Base-by-base conservation (phyloP, 2,888 invertebrate species). In the Trachelus troglodyta region DNA sequence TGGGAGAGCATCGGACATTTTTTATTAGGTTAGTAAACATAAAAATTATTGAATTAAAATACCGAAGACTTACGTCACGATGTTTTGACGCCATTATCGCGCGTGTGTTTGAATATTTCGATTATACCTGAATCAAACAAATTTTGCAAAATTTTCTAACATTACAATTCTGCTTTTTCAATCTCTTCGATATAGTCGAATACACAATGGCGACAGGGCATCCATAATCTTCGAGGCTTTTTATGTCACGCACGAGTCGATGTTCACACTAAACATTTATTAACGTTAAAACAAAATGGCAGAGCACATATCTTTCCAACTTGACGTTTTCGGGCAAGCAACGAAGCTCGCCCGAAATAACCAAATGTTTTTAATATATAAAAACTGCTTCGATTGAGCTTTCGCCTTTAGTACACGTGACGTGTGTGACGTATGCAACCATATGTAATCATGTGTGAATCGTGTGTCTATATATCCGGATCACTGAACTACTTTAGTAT, bases 251-350 rank as follows among this genome's bases (percentile, higher is more conserved):
- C 89, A 89, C 87, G 83, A 85, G 83, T 87, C 85, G 83, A 89
- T 89, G 87, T 88, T 87, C 82, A 87, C 89, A 84, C 79, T 81
- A 83, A 87, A 56, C 6, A 9, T 56, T 56, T 56, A 56, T 23
- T 15, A 56, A 56, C 56, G 0, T 56, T 56, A 56, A 56, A 56
- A 56, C 56, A 23, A 56, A 85, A 85, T 84, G 84, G 82, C 86
- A 85, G 83, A 83, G 87, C 87, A 87, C 89, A 87, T 87, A 87
- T 90, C 90, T 90, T 90, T 90, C 90, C 90, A 90, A 90, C 86
- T 87, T 69, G 76, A 79, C 74, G 73, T 74, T 78, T 34, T 75
- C 35, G 56, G 56, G 56, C 56, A 56, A 56, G 56, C 56, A 56
- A 56, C 56, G 23, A 56, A 56, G 56, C 56, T 15, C 56, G 56